Evolutionary conservation across 1,140 invertebrate genomes (phyloP).

Genomic region (Drosophila obscura): DNA sequence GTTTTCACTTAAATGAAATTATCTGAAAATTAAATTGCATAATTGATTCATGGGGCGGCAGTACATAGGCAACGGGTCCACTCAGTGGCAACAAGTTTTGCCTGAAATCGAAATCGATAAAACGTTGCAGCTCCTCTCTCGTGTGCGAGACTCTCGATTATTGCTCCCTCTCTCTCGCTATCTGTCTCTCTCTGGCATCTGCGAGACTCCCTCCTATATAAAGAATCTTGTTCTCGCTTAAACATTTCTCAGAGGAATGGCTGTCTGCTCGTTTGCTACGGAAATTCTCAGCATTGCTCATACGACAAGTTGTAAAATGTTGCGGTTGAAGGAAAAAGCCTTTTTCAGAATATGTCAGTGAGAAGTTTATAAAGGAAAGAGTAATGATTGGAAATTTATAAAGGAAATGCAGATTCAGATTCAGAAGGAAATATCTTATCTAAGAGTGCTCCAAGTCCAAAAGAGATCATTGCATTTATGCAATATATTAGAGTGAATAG

Average conservation of each 20-base stretch:
- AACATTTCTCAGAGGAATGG: constrained; percentile 5
- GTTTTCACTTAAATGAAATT: constrained; percentile 59
- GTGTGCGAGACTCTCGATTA: background rate
- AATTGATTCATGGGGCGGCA: constrained; percentile 32
- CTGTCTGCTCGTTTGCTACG: too few relatives aligned
- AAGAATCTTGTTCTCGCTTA: constrained; percentile 40
- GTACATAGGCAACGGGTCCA: constrained; percentile 13
- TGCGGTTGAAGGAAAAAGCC: too few relatives aligned
- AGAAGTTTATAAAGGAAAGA: too few relatives aligned
- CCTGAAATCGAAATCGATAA: constrained; percentile 55
- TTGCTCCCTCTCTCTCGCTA: background rate
- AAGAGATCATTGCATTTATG: too few relatives aligned
- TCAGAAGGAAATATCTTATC: too few relatives aligned
- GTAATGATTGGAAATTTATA: too few relatives aligned
- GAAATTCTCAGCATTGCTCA: constrained; percentile 34
- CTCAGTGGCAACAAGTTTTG: constrained; percentile 44
- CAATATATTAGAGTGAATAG: too few relatives aligned
- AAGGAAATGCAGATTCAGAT: too few relatives aligned
- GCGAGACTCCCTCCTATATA: background rate
- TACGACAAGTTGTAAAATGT: constrained; percentile 29
- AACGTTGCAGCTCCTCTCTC: constrained; percentile 7
- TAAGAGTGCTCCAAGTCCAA: too few relatives aligned
- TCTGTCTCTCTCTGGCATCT: background rate
- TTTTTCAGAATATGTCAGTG: too few relatives aligned
- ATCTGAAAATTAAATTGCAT: constrained; percentile 75